Conservation (phyloP, 1,140 invertebrate species). For the Papilio polyxenes region DNA sequence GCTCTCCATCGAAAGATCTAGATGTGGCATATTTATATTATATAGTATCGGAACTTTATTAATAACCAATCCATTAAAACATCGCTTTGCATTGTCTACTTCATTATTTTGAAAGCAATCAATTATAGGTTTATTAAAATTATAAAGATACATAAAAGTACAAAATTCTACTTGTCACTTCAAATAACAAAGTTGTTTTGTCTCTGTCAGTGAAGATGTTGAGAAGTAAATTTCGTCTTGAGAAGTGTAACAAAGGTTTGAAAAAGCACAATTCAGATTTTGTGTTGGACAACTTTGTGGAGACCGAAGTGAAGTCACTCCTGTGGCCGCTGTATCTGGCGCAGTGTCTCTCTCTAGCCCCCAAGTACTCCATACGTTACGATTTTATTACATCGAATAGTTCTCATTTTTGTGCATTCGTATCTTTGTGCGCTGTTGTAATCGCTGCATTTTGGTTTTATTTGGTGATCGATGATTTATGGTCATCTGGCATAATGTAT, state of each 20-base stretch:
- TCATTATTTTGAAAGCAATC: constrained; percentile 12
- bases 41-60: background rate
- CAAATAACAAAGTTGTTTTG: background rate
- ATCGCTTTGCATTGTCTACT: background rate
- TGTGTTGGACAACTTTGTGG: background rate
- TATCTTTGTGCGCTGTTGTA: background rate
- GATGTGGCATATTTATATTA: no score
- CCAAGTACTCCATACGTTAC: background rate
- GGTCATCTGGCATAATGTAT: no score
- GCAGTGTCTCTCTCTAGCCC: background rate
- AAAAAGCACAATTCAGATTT: background rate
- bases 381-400: background rate
- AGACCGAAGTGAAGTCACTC: background rate
- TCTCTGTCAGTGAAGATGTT: background rate
- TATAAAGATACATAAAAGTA: background rate
- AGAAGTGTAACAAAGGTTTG: background rate
- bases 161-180: background rate
- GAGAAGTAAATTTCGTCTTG: background rate
- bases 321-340: background rate
- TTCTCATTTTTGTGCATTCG: background rate
- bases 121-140: background rate
- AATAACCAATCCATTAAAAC: background rate
- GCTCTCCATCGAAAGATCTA: no score
- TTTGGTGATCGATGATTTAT: no score
- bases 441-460: no score